Conservation (phyloP, 2,113 vertebrate genomes). For the Trogon melanurus region DNA sequence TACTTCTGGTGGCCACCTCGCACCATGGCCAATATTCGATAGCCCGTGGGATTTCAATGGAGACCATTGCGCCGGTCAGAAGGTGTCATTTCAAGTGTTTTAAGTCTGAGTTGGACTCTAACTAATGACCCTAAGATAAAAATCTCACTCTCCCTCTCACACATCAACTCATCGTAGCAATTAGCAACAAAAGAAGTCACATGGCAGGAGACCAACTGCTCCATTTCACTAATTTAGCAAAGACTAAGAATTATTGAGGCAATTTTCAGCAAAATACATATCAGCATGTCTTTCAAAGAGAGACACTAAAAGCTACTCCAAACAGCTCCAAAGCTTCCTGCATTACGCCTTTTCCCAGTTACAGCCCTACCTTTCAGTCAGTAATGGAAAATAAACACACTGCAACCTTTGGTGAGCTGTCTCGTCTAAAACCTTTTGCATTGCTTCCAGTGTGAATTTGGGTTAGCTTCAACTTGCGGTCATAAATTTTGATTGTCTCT, state of each 20-base stretch:
- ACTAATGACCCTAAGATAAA: not conserved
- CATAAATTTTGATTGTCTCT: not conserved
- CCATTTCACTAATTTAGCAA: conserved; percentile 5
- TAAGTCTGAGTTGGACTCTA: not conserved
- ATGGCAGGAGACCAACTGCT: not conserved
- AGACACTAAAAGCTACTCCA: not conserved
- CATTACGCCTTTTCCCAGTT: not conserved
- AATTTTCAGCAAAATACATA: not conserved
- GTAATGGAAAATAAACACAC: not conserved
- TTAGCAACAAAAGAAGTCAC: not conserved
- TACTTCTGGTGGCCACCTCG: not conserved
- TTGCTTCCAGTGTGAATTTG: not conserved
- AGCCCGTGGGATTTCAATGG: too few relatives aligned
- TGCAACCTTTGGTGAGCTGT: not conserved
- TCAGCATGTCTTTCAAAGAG: not conserved
- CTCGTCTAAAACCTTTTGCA: not conserved
- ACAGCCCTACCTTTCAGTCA: not conserved
- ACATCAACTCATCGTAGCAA: not conserved
- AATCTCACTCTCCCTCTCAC: not conserved
- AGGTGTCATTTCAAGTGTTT: rapidly evolving
- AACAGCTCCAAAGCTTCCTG: not conserved
- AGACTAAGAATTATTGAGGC: not conserved
- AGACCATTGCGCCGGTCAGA: rapidly evolving
- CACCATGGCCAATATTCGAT: rapidly evolving
- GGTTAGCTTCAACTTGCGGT: not conserved